phyloP scores from a whole-genome alignment of 2,113 vertebrate species.

The Fregata magnificens region DNA sequence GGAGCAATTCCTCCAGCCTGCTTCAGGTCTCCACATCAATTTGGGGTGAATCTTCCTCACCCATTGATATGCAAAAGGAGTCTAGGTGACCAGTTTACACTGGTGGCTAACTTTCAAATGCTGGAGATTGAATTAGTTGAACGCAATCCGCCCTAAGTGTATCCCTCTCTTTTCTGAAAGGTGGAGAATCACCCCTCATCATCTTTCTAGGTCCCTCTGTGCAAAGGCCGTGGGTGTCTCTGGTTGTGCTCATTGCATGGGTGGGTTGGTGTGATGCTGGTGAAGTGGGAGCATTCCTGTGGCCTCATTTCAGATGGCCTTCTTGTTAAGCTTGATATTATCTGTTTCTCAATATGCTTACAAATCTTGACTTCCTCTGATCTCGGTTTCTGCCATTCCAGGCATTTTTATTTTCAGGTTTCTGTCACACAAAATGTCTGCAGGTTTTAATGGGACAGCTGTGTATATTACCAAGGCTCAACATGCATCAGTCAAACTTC shows the following conservation, averaged over 20 bases:
- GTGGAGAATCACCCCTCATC: accelerated
- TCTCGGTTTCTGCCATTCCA: neutral
- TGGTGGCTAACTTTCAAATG: neutral
- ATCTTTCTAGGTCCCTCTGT: neutral
- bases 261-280: neutral
- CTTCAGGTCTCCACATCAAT: neutral
- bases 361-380: neutral
- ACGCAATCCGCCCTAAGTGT: neutral
- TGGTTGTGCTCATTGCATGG: neutral
- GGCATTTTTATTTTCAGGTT: neutral
- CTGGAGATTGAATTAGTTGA: neutral
- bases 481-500: neutral
- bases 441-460: neutral
- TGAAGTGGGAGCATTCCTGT: neutral
- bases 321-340: neutral
- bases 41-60: neutral
- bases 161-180: neutral
- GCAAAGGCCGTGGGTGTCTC: neutral
- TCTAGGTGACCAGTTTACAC: neutral
- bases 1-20: neutral
- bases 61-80: neutral
- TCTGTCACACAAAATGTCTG: neutral
- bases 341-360: neutral
- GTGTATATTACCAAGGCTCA: neutral
- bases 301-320: neutral